phyloP scores from a whole-genome alignment of 2,113 vertebrate genomes.

The Corydoras sp. region DNA sequence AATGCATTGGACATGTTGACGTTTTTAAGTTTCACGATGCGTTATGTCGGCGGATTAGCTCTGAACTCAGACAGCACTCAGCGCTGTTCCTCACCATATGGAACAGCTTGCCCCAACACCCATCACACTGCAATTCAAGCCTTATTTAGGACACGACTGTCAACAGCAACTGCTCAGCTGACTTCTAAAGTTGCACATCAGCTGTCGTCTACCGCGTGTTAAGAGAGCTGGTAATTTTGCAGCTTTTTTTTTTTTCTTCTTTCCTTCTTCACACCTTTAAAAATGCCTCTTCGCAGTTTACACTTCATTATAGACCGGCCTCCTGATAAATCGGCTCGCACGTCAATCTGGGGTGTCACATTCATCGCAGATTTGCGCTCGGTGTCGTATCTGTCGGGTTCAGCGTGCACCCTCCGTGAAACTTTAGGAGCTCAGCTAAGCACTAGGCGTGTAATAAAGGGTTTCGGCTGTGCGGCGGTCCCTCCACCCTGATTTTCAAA shows the following conservation, averaged over 20 bases:
- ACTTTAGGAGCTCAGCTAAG: neutral
- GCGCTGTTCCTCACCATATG: neutral
- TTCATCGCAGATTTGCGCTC: no score
- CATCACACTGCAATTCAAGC: neutral
- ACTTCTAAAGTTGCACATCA: slow-evolving; percentile 7
- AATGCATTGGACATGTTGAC: no score
- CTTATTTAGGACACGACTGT: neutral
- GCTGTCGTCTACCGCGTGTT: neutral
- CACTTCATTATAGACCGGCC: slow-evolving; percentile 3
- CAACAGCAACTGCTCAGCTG: neutral
- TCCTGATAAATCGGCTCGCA: neutral
- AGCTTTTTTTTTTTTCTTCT: neutral
- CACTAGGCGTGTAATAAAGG: neutral
- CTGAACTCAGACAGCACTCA: no score
- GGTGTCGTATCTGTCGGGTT: neutral
- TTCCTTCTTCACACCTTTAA: neutral
- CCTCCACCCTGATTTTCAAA: slow-evolving; percentile 10
- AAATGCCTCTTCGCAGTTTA: neutral
- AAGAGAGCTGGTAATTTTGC: slow-evolving; percentile 5
- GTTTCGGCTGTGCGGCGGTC: neutral
- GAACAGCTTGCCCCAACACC: neutral
- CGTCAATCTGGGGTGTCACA: slow-evolving; percentile 1
- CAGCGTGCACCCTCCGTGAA: neutral
- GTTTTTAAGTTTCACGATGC: no score
- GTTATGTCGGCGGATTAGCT: no score